Percentiles rank a stretch among this genome's conserved stretches.
These are phyloP conservation scores for Calyptomena viridis DNA, from an alignment of 2,113 vertebrate genomes.

Conservation along the genomic window DNA sequence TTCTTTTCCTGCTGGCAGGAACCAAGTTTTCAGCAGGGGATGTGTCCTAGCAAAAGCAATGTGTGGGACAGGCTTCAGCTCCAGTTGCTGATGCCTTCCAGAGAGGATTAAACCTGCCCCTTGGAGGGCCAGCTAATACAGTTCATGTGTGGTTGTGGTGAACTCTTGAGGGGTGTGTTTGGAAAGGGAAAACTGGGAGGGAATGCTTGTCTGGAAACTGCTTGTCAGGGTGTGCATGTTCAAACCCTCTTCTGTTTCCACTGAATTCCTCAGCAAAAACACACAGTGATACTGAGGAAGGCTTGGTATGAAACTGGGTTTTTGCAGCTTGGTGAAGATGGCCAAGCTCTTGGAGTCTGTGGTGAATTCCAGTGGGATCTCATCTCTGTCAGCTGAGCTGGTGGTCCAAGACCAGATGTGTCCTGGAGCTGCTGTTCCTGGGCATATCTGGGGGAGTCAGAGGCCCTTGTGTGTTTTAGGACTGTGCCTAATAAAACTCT, in stretches of 20 bases:
- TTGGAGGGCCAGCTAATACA: neutral
- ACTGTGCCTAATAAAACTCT: neutral
- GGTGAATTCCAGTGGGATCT: neutral
- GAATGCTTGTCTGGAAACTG: neutral
- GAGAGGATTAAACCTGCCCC: neutral
- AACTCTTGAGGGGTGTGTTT: neutral
- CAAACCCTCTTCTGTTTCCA: neutral
- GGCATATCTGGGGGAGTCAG: neutral
- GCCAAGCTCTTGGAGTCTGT: neutral
- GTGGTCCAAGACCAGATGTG: neutral
- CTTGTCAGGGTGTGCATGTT: neutral
- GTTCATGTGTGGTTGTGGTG: rapidly evolving
- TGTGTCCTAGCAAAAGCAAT: rapidly evolving
- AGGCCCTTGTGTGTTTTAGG: neutral
- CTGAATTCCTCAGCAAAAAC: neutral
- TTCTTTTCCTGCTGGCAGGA: neutral
- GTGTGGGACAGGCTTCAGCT: neutral
- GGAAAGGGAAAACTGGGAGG: neutral
- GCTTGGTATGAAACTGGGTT: neutral
- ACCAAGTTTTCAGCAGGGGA: neutral
- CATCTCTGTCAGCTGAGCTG: neutral
- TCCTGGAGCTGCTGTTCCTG: neutral
- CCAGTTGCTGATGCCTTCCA: neutral
- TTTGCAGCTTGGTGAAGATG: neutral
- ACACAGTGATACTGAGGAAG: neutral